Evolutionary conservation across 2,113 vertebrate species (phyloP).

Genomic region (Zingel zingel): DNA sequence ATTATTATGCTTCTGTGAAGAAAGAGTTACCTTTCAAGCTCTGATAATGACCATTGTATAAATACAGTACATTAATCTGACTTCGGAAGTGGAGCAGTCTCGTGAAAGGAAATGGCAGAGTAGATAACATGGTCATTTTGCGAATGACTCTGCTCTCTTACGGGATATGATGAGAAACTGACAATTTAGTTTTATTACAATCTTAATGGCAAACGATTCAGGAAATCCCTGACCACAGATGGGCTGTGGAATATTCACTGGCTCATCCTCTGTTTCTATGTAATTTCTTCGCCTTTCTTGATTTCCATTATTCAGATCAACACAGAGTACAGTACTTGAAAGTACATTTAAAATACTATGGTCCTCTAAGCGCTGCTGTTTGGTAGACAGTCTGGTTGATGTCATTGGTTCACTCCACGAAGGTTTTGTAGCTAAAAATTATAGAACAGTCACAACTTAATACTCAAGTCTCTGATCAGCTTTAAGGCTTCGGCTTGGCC

Average conservation of each 20-base stretch:
- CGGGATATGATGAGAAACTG: conserved; percentile 54
- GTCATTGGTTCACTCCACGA: conserved; percentile 18
- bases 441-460: conserved; percentile 28
- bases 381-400: not conserved
- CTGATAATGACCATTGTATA: conserved; percentile 58
- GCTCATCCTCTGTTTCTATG: conserved; percentile 18
- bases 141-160: conserved; percentile 47
- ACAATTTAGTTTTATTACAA: conserved; percentile 69
- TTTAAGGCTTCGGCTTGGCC: conserved; percentile 22
- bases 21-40: conserved; percentile 46
- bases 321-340: conserved; percentile 6
- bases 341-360: not conserved
- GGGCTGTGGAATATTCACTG: conserved; percentile 37
- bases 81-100: conserved; percentile 35
- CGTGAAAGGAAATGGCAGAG: conserved; percentile 65
- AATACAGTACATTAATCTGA: conserved; percentile 53
- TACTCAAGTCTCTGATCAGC: conserved; percentile 34
- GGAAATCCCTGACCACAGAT: conserved; percentile 60
- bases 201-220: conserved; percentile 30
- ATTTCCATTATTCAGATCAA: conserved; percentile 8
- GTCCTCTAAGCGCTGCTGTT: not conserved
- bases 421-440: conserved; percentile 33
- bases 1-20: conserved; percentile 35
- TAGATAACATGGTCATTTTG: conserved; percentile 65
- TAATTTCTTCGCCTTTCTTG: not conserved